Evolutionary conservation across 2,888 invertebrate species (phyloP), one percentile per base, ranked within the genome.

Genomic region (Hirtodrosophila alboralis): DNA sequence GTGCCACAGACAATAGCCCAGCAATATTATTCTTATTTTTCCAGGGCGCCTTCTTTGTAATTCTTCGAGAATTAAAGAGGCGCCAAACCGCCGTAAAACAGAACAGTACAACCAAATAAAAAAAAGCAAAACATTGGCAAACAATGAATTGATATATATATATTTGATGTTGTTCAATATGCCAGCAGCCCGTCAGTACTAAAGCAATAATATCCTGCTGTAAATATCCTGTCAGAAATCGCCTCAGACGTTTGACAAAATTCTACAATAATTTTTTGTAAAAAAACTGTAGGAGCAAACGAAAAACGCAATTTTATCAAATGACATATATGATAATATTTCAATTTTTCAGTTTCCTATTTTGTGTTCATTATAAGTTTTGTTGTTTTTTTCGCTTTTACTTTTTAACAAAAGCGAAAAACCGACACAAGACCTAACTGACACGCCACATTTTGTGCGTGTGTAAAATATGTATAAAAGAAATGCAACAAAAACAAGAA

Each of bases 271-370:
- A 87, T 80, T 75, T 76, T 79, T 74, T 77, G 74, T 76, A 78
- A 75, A 78, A 75, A 75, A 80, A 67, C 74, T 75, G 83, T 85
- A 71, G 75, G 58, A 87, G 89, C 89, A 89, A 89, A 89, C 88
- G 88, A 88, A 89, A 88, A 89, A 89, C 88, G 89, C 89, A 89
- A 89, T 88, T 84, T 80, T 70, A 72, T 67, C 56, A 59, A 61
- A 63, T 56, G 56, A 52, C 41, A 67, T 64, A 23, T 41, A 31
- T 45, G 52, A 66, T 59, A 58, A 54, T 51, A 4, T n/a, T 51
- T 13, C 3, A 33, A 28, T 28, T 52, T 59, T 66, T 31, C n/a
- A 61, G 54, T 71, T 69, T 56, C 38, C 40, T 45, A 41, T 27
- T 37, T 70, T 36, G 18, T 48, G 34, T 59, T 59, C 1, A 38